Base-by-base conservation (phyloP, 1,140 invertebrate genomes). In the Holotrichia oblita region DNA sequence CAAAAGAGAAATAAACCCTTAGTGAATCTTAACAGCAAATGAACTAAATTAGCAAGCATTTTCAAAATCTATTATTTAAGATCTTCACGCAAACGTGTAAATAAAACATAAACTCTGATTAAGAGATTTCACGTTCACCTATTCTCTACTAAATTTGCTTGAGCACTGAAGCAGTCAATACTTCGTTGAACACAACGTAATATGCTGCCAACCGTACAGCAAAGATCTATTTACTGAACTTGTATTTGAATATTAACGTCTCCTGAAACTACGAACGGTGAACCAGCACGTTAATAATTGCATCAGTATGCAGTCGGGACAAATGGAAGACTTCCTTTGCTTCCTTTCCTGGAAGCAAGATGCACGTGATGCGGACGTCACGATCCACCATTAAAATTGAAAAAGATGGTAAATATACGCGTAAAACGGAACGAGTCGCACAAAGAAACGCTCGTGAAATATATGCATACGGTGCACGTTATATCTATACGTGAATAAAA, bases 351-450 rank as follows among this genome's bases (percentile, higher is more conserved):
- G 81, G 82, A 83, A 83, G 80, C 59, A 78, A 82, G 82, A 83
- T 81, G 80, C 80, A 83, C 82, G 82, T 83, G 82, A 79, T 41
- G 81, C 82, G 82, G 82, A 83, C 81, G 82, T 83, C 82, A 83
- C 82, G 82, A 78, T 80, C 79, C 10, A 41, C 59, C 41, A 74
- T 41, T 41, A 74, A 74, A 73, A 73, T 74, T 69, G 61, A 69
- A 69, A 69, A 78, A 78, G 61, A 78, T 78, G 77, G 77, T 72
- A 69, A 69, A 69, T 69, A 69, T 22, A 69, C 61, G 22, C 61
- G 22, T 34, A 69, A 69, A 69, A 10, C 61, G 17, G 27, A 27
- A 69, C 27, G 61, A 69, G 9, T 34, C 27, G 22, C 22, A 34
- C 61, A 69, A 69, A 69, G 61, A 20, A 69, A 69, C 22, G 14